Base-by-base conservation (phyloP, 2,888 invertebrate genomes). In the Zygogramma bicolorata region DNA sequence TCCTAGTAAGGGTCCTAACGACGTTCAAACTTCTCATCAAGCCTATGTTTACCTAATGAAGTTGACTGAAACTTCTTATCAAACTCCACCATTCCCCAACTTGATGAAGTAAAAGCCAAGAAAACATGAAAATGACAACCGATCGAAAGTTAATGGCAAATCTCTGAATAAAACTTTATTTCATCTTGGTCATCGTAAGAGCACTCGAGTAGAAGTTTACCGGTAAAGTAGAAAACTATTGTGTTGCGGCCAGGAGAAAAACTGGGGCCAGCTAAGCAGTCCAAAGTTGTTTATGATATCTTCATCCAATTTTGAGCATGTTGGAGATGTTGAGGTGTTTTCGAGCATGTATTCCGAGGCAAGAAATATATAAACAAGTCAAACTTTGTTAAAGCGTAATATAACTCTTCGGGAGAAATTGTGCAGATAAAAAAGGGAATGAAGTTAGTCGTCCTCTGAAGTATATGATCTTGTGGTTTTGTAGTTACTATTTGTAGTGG, bases 201-300 rank as follows among this genome's bases (percentile, higher is more conserved):
- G 53, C 25, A 27, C 53, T 53, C 27, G 13, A 6, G 5, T 7
- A 27, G 27, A 53, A 53, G 53, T 53, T 53, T 53, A 53, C 25
- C 13, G n/a, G 53, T 8, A 7, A 27, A 53, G 15, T 15, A 7
- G 25, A 25, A 53, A 53, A 53, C n/a, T 53, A 27, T 53, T 53
- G 53, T 53, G 25, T 53, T 53, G 27, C 8, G 53, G 53, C 7
- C 6, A 10, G n/a, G 5, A 27, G 13, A 53, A 53, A 53, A 53
- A 53, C 53, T 53, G 25, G n/a, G 70, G 65, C 71, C 73, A 38
- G 65, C 61, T 63, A 72, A 73, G 72, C 75, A 70, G 75, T 75
- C 68, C 74, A 70, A 77, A 75, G 77, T 78, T 79, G 77, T 79
- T 76, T 77, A 79, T 77, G 77, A 75, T 74, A 73, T 73, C 76